phyloP scores from a whole-genome alignment of 2,113 vertebrate genomes.

The Machaerirhynchus nigripectus region DNA sequence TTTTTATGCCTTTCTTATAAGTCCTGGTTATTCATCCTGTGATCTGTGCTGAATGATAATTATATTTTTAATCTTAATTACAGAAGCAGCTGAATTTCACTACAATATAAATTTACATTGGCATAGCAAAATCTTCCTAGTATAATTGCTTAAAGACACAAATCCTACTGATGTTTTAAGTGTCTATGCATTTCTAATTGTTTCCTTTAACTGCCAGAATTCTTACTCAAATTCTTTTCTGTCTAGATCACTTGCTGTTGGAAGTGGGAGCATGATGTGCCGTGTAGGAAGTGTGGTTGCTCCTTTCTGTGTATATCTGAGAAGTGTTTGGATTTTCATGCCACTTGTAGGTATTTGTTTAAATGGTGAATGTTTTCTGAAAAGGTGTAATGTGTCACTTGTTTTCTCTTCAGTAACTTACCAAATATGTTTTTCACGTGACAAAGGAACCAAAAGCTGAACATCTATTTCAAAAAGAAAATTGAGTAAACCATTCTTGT shows the following conservation, averaged over 20 bases:
- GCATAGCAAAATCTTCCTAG: not conserved
- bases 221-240: not conserved
- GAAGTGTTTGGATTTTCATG: constrained; percentile 83
- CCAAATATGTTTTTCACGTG: not conserved
- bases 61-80: not conserved
- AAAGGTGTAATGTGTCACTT: not conserved
- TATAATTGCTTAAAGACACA: not conserved
- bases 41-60: not conserved
- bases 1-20: not conserved
- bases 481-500: not conserved
- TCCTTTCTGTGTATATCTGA: constrained; percentile 84
- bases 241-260: constrained; percentile 85
- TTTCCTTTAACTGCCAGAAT: not conserved
- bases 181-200: not conserved
- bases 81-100: not conserved
- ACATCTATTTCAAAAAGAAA: not conserved
- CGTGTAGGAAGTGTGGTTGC: constrained; percentile 86
- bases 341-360: constrained; percentile 80
- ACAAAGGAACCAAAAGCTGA: not conserved
- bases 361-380: not conserved
- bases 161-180: not conserved
- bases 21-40: not conserved
- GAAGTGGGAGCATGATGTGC: constrained; percentile 91
- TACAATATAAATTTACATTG: not conserved
- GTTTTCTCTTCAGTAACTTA: not conserved